These are phyloP conservation scores for Tenthredo mesomela DNA, from an alignment of 2,888 invertebrate species.

Conservation along the genomic window DNA sequence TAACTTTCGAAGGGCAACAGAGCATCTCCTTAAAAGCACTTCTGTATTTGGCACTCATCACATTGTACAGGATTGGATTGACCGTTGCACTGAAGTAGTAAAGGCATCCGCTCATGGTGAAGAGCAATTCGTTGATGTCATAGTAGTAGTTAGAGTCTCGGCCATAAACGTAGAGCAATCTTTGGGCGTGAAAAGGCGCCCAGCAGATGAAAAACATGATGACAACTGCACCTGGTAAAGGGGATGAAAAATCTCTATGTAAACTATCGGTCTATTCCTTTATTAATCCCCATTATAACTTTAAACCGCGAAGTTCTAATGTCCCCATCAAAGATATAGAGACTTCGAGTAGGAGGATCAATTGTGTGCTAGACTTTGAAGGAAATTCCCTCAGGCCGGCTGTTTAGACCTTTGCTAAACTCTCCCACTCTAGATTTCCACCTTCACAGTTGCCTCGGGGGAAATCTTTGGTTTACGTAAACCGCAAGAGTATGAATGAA, in stretches of 20 bases:
- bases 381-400: constrained; percentile 11
- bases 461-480: constrained; percentile 36
- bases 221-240: constrained; percentile 91
- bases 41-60: constrained; percentile 89
- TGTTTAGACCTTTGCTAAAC: constrained; percentile 1
- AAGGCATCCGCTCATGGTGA: constrained; percentile 88
- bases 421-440: background rate
- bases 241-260: background rate
- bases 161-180: constrained; percentile 90
- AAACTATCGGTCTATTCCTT: background rate
- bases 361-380: background rate
- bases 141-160: constrained; percentile 82
- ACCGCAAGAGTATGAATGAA: constrained; percentile 11
- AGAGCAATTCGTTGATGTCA: constrained; percentile 88
- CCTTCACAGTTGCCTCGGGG: background rate
- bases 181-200: constrained; percentile 97
- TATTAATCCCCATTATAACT: background rate
- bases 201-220: constrained; percentile 96
- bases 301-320: background rate
- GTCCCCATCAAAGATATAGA: background rate
- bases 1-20: constrained; percentile 80
- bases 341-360: background rate
- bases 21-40: constrained; percentile 88
- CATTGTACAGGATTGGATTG: constrained; percentile 92
- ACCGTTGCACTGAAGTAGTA: constrained; percentile 92